Evolutionary conservation across 1,140 invertebrate species (phyloP).

Genomic region (Sarcophaga bullata): DNA sequence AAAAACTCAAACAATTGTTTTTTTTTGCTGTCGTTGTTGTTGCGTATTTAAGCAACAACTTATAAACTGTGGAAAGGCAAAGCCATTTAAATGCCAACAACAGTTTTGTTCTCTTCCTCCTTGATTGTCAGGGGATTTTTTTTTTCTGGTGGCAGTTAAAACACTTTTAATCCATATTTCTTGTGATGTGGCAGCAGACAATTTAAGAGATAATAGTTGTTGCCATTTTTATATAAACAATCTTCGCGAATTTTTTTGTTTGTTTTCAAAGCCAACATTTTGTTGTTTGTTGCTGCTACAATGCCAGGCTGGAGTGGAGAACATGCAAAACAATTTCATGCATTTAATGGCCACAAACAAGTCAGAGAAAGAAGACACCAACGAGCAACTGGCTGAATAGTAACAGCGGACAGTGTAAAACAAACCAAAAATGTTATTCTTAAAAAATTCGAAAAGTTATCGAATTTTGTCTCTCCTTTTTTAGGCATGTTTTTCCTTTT

Average conservation of each 20-base stretch:
- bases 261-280: neutral
- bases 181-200: slow-evolving; percentile 12
- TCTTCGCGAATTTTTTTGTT: too few species aligned
- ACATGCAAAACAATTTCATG: neutral
- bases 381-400: too few species aligned
- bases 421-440: too few species aligned
- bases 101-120: neutral
- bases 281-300: neutral
- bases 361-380: too few species aligned
- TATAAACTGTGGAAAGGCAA: slow-evolving; percentile 1
- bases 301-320: neutral
- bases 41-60: slow-evolving; percentile 4
- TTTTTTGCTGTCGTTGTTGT: neutral
- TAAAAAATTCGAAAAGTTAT: too few species aligned
- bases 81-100: slow-evolving; percentile 14
- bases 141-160: neutral
- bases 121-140: neutral
- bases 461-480: too few species aligned
- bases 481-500: too few species aligned
- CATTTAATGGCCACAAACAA: neutral
- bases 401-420: too few species aligned
- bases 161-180: slow-evolving; percentile 25
- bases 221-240: neutral
- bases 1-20: neutral
- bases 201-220: slow-evolving; percentile 20